phyloP scores from a whole-genome alignment of 2,888 invertebrate genomes.

The Brenthis ino region DNA sequence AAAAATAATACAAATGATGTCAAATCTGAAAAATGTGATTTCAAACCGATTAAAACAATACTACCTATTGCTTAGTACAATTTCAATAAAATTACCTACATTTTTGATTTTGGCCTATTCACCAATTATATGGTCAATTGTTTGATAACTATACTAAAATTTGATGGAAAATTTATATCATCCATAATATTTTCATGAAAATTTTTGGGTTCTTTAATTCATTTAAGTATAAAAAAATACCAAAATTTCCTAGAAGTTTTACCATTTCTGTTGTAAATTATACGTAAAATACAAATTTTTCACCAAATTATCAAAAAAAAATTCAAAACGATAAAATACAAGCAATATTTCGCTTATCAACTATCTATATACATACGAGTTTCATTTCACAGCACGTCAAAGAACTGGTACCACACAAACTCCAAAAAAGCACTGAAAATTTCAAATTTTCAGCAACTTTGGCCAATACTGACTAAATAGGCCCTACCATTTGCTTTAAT shows the following conservation, averaged over 20 bases:
- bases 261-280: no score
- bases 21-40: slow-evolving; percentile 46
- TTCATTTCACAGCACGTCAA: slow-evolving; percentile 46
- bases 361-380: slow-evolving; percentile 53
- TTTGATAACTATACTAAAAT: slow-evolving; percentile 1
- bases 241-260: background rate
- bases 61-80: background rate
- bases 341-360: slow-evolving; percentile 45
- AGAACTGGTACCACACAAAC: slow-evolving; percentile 59
- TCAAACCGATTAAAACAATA: slow-evolving; percentile 44
- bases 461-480: slow-evolving; percentile 16
- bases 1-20: slow-evolving; percentile 17
- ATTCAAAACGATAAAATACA: slow-evolving; percentile 45
- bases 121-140: background rate
- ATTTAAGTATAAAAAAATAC: background rate
- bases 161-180: slow-evolving; percentile 6
- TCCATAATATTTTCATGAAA: background rate
- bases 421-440: slow-evolving; percentile 33
- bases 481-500: slow-evolving; percentile 20
- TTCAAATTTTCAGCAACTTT: background rate
- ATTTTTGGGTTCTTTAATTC: background rate
- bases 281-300: background rate
- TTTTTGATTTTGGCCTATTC: slow-evolving; percentile 1
- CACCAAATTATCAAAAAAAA: slow-evolving; percentile 16
- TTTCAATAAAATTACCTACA: background rate